Evolutionary conservation across 2,888 invertebrate species (phyloP), one percentile per base, ranked within the genome.

Genomic region (Lepetodrilus schrolli): DNA sequence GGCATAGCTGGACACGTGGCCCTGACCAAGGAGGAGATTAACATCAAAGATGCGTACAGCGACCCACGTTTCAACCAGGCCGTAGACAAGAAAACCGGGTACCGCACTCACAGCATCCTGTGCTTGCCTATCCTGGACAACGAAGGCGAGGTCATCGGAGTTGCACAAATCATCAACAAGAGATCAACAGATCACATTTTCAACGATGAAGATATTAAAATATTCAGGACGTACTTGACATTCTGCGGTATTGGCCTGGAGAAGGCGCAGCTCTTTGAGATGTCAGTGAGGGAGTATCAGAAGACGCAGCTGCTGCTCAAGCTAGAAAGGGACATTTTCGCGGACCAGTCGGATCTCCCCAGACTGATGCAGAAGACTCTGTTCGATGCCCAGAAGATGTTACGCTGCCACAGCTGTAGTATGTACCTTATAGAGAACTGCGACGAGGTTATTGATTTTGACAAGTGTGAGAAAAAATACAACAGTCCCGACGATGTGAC

Each of bases 151-250:
- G 96, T 98, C 10, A 96, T 98, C 73, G 98, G 98, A 1, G 98
- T 98, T 2, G 98, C 97, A 23, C 96, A 98, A 92, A 96, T 98
- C 87, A 97, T 98, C 88, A 98, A 98, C 92, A 98, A 98, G 70
- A 96, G 95, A 58, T 71, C 21, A 8, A 70, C 50, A 95, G 94
- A 94, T 75, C 93, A 84, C 20, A 95, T 95, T 88, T 98, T 98
- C 90, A 95, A 96, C 1, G 92, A 94, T 2, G 94, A 94, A 80
- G 98, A 98, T 90, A 96, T 97, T 74, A 96, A 97, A 92, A 94
- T 97, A 72, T 97, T 97, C 91, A 93, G 95, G 73, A 94, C 96
- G 85, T 97, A 97, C 92, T 93, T 98, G 74, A 96, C 96, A 10
- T 98, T 98, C 92, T 97, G 97, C 90, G 97, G 97, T 23, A 97